Conservation (phyloP, 2,888 invertebrate genomes). For the Lasius fuliginosus region DNA sequence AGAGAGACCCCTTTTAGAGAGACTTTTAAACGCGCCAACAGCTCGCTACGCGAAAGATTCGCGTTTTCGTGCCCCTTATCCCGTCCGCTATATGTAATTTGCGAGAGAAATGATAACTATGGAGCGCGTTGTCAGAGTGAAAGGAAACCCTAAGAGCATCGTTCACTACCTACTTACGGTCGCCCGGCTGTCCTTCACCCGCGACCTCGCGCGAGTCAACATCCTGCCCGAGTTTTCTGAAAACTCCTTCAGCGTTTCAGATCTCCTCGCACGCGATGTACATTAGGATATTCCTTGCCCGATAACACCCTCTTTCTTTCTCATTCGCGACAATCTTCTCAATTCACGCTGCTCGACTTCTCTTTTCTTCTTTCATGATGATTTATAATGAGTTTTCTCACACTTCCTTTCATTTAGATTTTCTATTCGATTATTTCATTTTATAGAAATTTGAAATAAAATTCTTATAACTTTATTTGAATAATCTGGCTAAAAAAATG, state of each 20-base stretch:
- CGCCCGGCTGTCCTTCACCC: slow-evolving; percentile 71
- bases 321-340: too few relatives aligned
- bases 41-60: slow-evolving; percentile 57
- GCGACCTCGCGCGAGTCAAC: slow-evolving; percentile 67
- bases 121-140: slow-evolving; percentile 64
- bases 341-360: background rate
- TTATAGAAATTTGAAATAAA: background rate
- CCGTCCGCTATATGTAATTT: slow-evolving; percentile 65
- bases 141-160: slow-evolving; percentile 71
- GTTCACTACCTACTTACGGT: slow-evolving; percentile 57
- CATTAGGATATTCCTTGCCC: slow-evolving; percentile 5
- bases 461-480: background rate
- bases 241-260: slow-evolving; percentile 47
- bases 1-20: background rate
- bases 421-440: too few relatives aligned
- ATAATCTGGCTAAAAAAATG: background rate
- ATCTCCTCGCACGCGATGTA: slow-evolving; percentile 25
- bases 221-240: slow-evolving; percentile 64
- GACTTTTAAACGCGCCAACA: slow-evolving; percentile 60
- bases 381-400: too few relatives aligned
- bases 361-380: background rate
- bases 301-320: slow-evolving; percentile 1
- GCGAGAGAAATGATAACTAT: slow-evolving; percentile 70
- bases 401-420: background rate
- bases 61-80: slow-evolving; percentile 30